These are phyloP conservation scores for Diarsia brunnea DNA, from an alignment of 2,888 invertebrate species.

Conservation along the genomic window DNA sequence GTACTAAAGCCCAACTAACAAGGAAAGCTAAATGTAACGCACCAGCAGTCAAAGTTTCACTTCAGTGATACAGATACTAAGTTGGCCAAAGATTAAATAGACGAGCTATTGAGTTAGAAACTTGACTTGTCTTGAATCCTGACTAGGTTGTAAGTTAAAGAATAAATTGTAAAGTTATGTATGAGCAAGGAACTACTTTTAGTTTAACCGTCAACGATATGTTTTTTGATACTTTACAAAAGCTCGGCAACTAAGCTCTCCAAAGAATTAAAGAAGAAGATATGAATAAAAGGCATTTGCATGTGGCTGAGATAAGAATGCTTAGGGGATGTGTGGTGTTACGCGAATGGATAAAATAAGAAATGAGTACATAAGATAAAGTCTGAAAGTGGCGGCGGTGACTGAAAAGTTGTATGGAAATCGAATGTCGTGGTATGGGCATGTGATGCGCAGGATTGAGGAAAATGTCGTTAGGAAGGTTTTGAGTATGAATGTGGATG, in stretches of 20 bases:
- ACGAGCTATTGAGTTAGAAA: slow-evolving; percentile 27
- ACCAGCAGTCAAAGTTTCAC: slow-evolving; percentile 46
- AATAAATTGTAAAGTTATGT: not conserved
- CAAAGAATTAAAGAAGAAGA: not conserved
- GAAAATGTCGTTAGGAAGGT: too few species aligned
- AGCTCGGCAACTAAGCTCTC: not conserved
- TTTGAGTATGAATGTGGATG: too few species aligned
- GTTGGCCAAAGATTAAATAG: slow-evolving; percentile 20
- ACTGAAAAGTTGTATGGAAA: too few species aligned
- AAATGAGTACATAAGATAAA: too few species aligned
- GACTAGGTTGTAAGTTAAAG: not conserved
- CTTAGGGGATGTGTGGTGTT: too few species aligned
- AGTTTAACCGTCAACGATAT: not conserved
- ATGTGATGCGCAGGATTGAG: too few species aligned
- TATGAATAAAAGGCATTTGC: too few species aligned
- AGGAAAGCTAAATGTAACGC: slow-evolving; percentile 35
- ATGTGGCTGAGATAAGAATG: too few species aligned
- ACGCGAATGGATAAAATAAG: too few species aligned
- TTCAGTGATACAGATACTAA: slow-evolving; percentile 34
- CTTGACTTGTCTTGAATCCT: not conserved
- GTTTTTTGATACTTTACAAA: not conserved
- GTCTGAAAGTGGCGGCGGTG: too few species aligned
- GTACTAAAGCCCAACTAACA: slow-evolving; percentile 23
- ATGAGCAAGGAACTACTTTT: not conserved
- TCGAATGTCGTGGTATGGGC: too few species aligned